Base-by-base conservation (phyloP, 2,888 invertebrate genomes). In the Parnassius mnemosyne region DNA sequence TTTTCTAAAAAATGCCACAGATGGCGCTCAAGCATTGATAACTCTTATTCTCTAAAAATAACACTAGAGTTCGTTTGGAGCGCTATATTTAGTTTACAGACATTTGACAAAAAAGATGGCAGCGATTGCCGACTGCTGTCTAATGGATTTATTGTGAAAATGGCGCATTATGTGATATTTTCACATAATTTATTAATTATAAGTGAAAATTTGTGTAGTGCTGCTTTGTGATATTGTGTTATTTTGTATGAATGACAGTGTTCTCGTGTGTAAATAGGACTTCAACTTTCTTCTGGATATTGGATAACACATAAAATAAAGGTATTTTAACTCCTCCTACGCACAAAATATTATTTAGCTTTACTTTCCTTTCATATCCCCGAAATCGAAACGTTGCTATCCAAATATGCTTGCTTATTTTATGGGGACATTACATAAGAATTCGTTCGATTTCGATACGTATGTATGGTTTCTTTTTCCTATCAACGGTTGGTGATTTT, bases 21-120 rank as follows among this genome's bases (percentile, higher is more conserved):
- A 87, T 88, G 88, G 75, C 88, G 76, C 70, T 52, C 46, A 67
- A 73, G 65, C 61, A 66, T 64, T 57, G 53, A 66, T 77, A 76
- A 72, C 71, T 77, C 34, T 34, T 84, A 85, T 80, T 90, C 82
- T 86, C 90, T 91, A 91, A 89, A 90, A 90, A 91, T 91, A 91
- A 88, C 90, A 83, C 89, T 85, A 91, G 91, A 91, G 91, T 91
- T 90, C 91, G 90, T 91, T 84, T 81, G 77, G 81, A 85, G 85
- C 89, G 86, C 87, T 91, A 91, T 88, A 88, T 85, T 89, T 91
- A 90, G 91, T 89, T 86, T 85, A 88, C 85, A 90, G 89, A 89
- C 87, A 89, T 91, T 90, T 91, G 91, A 90, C 89, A 90, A 89
- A 90, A 91, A 91, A 91, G 90, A 91, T 91, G 91, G 91, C 90